Evolutionary conservation across 2,888 invertebrate species (phyloP), one percentile per base, ranked within the genome.

Genomic region (Drosophila bunnanda): DNA sequence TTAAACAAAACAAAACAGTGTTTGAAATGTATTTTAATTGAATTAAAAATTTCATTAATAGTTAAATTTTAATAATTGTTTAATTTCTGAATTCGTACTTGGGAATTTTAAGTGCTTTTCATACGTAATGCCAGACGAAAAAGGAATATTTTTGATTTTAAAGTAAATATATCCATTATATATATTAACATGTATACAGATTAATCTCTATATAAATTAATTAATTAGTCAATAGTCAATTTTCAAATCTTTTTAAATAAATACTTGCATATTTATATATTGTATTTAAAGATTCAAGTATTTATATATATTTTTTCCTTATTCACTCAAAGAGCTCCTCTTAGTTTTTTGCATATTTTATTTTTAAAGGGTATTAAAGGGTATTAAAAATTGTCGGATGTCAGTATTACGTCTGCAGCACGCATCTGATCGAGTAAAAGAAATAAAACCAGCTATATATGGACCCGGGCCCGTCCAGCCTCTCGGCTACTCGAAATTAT

Each of bases 401-500:
- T 28, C 48, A 30, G 28, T 6, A 17, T 67, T 68, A 62, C 69
- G 65, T 50, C 64, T 57, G 41, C 61, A 57, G 20, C 50, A 50
- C 20, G 46, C 60, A 65, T 43, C 57, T 25, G 46, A 25, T 30
- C 32, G 13, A 39, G 48, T 38, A 41, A 52, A 34, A 32, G 28
- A 43, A 58, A 70, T 48, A 43, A 41, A 69, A 36, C 8, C 50
- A 56, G 39, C 32, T 36, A 7, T 15, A 7, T 34, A 34, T n/a
- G 17, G 12, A 34, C 34, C 34, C 34, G 1, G 38, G 41, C 25
- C 25, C 2, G 57, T 48, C 69, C 55, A 56, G 58, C 75, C 66
- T 44, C 58, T 66, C 68, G 78, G 79, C 73, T 84, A 75, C 77
- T 84, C 84, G 77, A 87, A 87, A 89, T 80, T 86, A 89, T 80